Evolutionary conservation across 2,113 vertebrate species (phyloP).

Genomic region (Toxostoma redivivum): DNA sequence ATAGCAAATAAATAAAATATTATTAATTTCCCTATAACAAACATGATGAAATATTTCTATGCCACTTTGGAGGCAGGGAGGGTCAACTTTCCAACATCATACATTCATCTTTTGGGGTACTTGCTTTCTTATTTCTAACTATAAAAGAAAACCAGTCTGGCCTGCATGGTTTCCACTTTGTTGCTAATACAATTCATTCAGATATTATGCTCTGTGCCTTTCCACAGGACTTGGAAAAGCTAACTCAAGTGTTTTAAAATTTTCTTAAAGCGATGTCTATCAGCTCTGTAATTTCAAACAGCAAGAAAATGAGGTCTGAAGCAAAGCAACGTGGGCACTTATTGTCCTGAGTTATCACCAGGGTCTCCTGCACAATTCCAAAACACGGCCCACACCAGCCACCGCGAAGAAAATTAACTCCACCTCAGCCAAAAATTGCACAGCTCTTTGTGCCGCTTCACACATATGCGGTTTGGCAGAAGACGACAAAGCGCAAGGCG

Average conservation of each 20-base stretch:
- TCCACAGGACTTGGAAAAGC: neutral
- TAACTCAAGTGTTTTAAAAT: neutral
- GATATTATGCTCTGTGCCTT: neutral
- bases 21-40: neutral
- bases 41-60: neutral
- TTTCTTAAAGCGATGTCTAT: neutral
- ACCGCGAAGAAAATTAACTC: neutral
- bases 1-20: neutral
- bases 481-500: no score
- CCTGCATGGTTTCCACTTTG: neutral
- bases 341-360: fast-evolving
- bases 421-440: neutral
- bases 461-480: fast-evolving
- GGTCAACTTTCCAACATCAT: neutral
- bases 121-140: neutral
- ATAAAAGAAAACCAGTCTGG: neutral
- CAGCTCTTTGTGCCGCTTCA: fast-evolving
- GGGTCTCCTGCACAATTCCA: neutral
- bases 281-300: no score
- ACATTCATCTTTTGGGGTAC: neutral
- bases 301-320: neutral
- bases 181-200: neutral
- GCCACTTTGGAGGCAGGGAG: neutral
- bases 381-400: neutral
- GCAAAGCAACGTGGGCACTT: neutral